Base-by-base conservation (phyloP, 2,888 invertebrate species). In the Bruchidius siliquastri region DNA sequence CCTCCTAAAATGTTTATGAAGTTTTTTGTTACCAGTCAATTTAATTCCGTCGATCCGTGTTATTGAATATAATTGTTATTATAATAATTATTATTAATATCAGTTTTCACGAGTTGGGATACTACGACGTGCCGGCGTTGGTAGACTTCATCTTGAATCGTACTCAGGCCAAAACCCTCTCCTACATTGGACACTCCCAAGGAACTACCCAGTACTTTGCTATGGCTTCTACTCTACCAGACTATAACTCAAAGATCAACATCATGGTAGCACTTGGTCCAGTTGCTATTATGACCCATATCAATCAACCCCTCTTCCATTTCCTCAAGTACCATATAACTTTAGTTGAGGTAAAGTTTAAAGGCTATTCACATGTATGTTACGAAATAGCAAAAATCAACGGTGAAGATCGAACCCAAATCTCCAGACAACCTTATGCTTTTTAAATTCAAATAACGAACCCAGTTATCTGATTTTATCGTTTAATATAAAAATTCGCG, bases 101-200 rank as follows among this genome's bases (percentile, higher is more conserved):
- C 80, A 94, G 94, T 74, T 96, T 92, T 91, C 93, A 96, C 82
- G 92, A 94, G 82, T 93, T 95, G 84, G 93, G 92, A 0, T 85
- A 88, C 73, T 89, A 87, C 77, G 96, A 96, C 84, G 82, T 96
- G 67, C 94, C 95, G 0, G 90, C 93, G 0, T 92, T 91, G 87
- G 91, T 96, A 69, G 92, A 96, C 82, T 90, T 91, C 80, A 88
- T 91, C n/a, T 84, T 91, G 0, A 78, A 81, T 0, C 70, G 77
- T 0, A 92, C 94, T 0, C 88, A 88, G 0, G 86, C 88, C 21
- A 76, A 88, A 0, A 74, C 72, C 32, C 80, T 96, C 0, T 91
- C 92, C 79, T 95, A 94, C 82, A 86, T 93, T 0, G 95, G 95
- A 0, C 93, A 94, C 82, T 95, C 94, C 0, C 90, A 90, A 83